phyloP scores from a whole-genome alignment of 2,888 invertebrate genomes.

The Pseudoips prasinana region DNA sequence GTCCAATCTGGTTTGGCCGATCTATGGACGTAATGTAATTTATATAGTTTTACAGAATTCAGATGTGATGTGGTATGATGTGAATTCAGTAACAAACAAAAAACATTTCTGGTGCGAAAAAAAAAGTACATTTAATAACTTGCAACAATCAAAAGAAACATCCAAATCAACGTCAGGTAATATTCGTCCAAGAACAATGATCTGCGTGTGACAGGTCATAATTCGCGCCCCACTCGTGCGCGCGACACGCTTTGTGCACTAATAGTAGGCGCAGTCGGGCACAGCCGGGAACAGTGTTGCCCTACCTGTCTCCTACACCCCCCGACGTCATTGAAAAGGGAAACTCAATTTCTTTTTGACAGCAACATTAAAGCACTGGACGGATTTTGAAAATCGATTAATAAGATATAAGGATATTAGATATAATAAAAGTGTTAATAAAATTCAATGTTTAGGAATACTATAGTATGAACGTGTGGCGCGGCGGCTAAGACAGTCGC shows the following conservation, averaged over 20 bases:
- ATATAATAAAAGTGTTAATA: too few species aligned
- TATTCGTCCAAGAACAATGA: constrained; percentile 35
- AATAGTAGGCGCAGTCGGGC: constrained; percentile 49
- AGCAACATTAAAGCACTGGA: constrained; percentile 51
- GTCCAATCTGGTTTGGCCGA: too few species aligned
- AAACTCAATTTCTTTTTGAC: constrained; percentile 72
- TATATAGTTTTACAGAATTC: too few species aligned
- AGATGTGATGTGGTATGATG: too few species aligned
- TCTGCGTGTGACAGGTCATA: constrained; percentile 69
- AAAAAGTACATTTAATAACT: too few species aligned
- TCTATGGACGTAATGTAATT: too few species aligned
- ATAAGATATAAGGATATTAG: too few species aligned
- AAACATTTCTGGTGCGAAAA: too few species aligned
- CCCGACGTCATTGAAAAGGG: constrained; percentile 50
- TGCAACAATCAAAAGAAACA: constrained; percentile 9
- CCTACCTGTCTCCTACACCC: constrained; percentile 54
- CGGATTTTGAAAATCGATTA: constrained; percentile 31
- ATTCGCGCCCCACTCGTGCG: constrained; percentile 57
- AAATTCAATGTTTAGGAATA: too few species aligned
- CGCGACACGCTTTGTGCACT: constrained; percentile 72
- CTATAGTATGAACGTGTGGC: too few species aligned
- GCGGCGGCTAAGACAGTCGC: too few species aligned
- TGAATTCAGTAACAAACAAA: too few species aligned
- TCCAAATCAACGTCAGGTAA: constrained; percentile 48
- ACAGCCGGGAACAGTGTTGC: constrained; percentile 38